Percentiles rank a stretch among this genome's conserved stretches.
Conservation (phyloP, 2,113 vertebrate genomes). For the Hypocryptadius cinnamomeus region DNA sequence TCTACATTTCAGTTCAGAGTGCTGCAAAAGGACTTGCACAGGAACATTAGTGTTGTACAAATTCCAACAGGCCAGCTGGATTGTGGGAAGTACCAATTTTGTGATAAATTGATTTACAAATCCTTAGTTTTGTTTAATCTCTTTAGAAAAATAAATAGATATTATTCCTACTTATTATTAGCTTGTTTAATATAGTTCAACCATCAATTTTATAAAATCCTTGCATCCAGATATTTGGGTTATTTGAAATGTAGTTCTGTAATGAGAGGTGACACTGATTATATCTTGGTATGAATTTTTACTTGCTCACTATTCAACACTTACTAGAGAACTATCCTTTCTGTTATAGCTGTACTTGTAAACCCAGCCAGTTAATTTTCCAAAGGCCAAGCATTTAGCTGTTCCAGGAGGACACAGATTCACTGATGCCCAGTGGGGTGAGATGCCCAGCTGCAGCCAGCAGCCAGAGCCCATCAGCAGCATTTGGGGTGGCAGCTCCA, state of each 20-base stretch:
- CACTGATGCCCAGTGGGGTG: neutral
- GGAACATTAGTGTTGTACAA: neutral
- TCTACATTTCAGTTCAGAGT: neutral
- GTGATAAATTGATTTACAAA: neutral
- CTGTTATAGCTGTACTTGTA: neutral
- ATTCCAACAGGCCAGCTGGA: neutral
- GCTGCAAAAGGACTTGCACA: neutral
- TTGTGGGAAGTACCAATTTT: neutral
- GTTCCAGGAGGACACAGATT: neutral
- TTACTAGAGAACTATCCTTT: neutral
- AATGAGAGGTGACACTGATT: neutral
- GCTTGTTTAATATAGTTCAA: neutral
- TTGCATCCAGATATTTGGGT: neutral
- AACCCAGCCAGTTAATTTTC: neutral
- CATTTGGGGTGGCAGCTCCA: neutral
- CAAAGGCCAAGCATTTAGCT: neutral
- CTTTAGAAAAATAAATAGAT: neutral
- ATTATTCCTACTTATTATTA: neutral
- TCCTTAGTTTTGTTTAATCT: neutral
- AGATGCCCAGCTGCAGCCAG: neutral
- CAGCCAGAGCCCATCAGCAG: neutral
- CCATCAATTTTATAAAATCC: neutral
- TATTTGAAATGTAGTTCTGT: neutral
- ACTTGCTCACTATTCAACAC: neutral
- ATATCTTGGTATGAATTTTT: neutral